phyloP scores from a whole-genome alignment of 2,888 invertebrate genomes.

The Euphydryas editha region DNA sequence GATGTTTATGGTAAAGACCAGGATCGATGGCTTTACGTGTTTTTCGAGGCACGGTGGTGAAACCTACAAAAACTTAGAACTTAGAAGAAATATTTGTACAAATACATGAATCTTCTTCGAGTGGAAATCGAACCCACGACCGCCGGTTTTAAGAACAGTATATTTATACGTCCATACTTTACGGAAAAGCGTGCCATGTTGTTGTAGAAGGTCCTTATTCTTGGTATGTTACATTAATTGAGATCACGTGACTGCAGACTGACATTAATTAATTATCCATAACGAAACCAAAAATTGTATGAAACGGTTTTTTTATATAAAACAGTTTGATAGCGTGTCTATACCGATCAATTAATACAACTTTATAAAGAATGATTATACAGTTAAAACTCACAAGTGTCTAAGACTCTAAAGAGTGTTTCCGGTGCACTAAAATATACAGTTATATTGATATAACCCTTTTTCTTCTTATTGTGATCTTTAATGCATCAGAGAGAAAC shows the following conservation, averaged over 20 bases:
- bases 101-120: no score
- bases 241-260: constrained; percentile 60
- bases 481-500: constrained; percentile 45
- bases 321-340: constrained; percentile 17
- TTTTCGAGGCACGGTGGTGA: no score
- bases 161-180: no score
- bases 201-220: no score
- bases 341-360: not conserved
- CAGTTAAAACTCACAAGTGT: not conserved
- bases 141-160: no score
- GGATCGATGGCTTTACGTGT: no score
- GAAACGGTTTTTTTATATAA: constrained; percentile 53
- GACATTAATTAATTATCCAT: constrained; percentile 43
- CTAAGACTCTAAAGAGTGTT: constrained; percentile 4
- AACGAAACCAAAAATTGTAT: constrained; percentile 55
- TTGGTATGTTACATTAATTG: constrained; percentile 34
- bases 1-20: no score
- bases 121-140: no score
- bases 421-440: constrained; percentile 37
- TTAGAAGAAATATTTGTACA: no score
- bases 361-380: not conserved
- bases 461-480: constrained; percentile 45
- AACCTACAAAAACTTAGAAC: no score
- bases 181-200: no score
- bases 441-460: constrained; percentile 45